Percentiles rank a stretch among this genome's conserved stretches.
Evolutionary conservation across 1,140 invertebrate genomes (phyloP).

Genomic region (Gonioctena quinquepunctata): DNA sequence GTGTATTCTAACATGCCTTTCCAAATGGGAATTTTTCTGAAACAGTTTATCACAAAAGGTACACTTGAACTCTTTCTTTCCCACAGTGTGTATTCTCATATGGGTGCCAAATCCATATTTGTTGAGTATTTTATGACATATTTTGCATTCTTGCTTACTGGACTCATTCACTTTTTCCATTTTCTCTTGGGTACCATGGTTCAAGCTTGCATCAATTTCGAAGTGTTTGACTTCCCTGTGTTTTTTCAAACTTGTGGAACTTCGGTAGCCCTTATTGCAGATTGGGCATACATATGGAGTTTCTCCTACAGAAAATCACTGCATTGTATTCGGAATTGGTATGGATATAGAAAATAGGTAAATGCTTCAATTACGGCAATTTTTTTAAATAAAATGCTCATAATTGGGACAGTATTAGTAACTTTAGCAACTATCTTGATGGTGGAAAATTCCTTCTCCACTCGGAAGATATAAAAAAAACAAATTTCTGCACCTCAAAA

Average conservation of each 20-base stretch:
- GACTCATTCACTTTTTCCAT: neutral
- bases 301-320: conserved; percentile 14
- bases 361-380: too few species aligned
- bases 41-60: conserved; percentile 6
- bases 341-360: too few species aligned
- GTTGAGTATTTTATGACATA: conserved; percentile 13
- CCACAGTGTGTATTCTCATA: conserved; percentile 3
- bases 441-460: too few species aligned
- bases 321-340: too few species aligned
- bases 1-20: conserved; percentile 14
- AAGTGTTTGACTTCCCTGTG: conserved; percentile 4
- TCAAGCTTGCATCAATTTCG: neutral
- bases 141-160: conserved; percentile 3
- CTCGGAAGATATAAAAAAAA: too few species aligned
- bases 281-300: conserved; percentile 2
- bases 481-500: too few species aligned
- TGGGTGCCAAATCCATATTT: conserved; percentile 16
- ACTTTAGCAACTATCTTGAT: too few species aligned
- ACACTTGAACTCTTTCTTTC: conserved; percentile 7
- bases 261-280: conserved; percentile 14
- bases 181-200: too few species aligned
- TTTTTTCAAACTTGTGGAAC: conserved; percentile 15
- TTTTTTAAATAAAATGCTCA: too few species aligned
- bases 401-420: too few species aligned
- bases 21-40: conserved; percentile 13